Conservation (phyloP, 2,113 vertebrate species). For the Tachuris rubrigastra region DNA sequence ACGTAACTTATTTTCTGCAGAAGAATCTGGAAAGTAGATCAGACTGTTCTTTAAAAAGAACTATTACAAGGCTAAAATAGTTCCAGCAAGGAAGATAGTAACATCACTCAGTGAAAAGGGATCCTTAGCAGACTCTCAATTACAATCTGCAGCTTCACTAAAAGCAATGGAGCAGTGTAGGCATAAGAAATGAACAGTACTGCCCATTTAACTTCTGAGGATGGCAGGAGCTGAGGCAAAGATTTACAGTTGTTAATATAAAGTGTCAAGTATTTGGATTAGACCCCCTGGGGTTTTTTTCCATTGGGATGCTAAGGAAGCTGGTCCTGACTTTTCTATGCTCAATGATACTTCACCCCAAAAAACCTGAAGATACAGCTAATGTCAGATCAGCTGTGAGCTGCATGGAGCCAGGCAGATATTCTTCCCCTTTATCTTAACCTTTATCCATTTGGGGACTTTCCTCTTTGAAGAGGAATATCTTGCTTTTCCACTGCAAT, state of each 20-base stretch:
- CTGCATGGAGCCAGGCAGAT: slow-evolving; percentile 6
- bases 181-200: slow-evolving; percentile 3
- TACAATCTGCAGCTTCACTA: neutral
- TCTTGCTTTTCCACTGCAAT: slow-evolving; percentile 44
- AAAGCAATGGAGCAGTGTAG: neutral
- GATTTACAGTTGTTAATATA: slow-evolving; percentile 15
- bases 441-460: slow-evolving; percentile 43
- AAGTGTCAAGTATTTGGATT: slow-evolving; percentile 8
- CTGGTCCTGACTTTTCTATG: neutral
- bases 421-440: slow-evolving; percentile 44
- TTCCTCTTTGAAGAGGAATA: slow-evolving; percentile 36
- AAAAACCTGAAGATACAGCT: neutral
- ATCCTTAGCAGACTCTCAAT: neutral
- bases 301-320: neutral
- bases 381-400: neutral
- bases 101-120: slow-evolving; percentile 6
- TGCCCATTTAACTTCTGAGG: slow-evolving; percentile 9
- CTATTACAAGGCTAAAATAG: neutral
- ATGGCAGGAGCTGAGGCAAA: slow-evolving; percentile 4
- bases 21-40: neutral
- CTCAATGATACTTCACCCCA: neutral
- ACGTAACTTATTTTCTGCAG: neutral
- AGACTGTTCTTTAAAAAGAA: slow-evolving; percentile 8
- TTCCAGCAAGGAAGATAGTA: neutral
- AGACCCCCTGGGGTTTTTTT: neutral